Conservation (phyloP, 2,113 vertebrate genomes). For the Apteryx owenii region DNA sequence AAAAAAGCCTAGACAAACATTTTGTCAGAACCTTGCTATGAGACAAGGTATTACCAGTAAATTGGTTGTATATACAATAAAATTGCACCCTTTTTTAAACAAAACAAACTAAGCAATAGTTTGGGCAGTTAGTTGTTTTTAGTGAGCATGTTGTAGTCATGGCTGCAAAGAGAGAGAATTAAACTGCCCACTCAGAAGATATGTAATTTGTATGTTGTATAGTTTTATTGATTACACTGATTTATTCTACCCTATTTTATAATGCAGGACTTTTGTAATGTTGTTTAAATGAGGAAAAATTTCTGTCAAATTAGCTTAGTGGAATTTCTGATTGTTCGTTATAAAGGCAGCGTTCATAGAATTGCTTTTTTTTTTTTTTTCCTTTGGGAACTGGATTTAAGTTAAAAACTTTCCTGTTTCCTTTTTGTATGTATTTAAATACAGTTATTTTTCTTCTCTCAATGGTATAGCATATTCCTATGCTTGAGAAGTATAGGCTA, state of each 20-base stretch:
- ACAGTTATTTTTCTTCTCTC: slow-evolving; percentile 88
- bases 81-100: slow-evolving; percentile 96
- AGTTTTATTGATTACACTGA: slow-evolving; percentile 99
- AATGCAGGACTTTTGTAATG: slow-evolving; percentile 99
- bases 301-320: slow-evolving; percentile 96
- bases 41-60: slow-evolving; percentile 93
- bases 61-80: slow-evolving; percentile 93
- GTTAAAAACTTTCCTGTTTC: slow-evolving; percentile 98
- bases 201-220: slow-evolving; percentile 98
- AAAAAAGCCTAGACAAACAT: slow-evolving; percentile 94
- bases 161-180: slow-evolving; percentile 85
- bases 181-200: slow-evolving; percentile 88
- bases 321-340: slow-evolving; percentile 97
- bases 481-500: slow-evolving; percentile 92
- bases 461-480: slow-evolving; percentile 93
- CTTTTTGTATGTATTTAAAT: slow-evolving; percentile 97
- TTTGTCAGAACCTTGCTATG: slow-evolving; percentile 91
- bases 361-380: slow-evolving; percentile 85
- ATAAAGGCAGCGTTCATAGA: slow-evolving; percentile 94
- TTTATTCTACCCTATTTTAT: slow-evolving; percentile 99
- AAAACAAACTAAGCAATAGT: slow-evolving; percentile 96
- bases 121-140: slow-evolving; percentile 93
- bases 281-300: slow-evolving; percentile 97
- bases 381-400: slow-evolving; percentile 93
- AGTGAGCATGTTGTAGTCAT: slow-evolving; percentile 90